Conservation (phyloP, 1,140 invertebrate genomes). For the Sycobia sp. region DNA sequence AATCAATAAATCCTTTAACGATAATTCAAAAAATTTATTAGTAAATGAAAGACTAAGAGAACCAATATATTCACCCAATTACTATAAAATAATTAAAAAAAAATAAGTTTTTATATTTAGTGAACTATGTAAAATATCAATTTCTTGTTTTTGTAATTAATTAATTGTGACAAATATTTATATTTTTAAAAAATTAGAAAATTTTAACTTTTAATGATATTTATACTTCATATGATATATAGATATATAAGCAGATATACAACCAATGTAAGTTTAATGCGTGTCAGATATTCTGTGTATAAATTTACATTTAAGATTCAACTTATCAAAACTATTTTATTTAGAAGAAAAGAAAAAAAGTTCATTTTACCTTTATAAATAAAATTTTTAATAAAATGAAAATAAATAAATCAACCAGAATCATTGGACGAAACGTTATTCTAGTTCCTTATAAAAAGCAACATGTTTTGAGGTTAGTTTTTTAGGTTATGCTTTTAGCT, state of each 20-base stretch:
- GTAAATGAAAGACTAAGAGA: slow-evolving; percentile 9
- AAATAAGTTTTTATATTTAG: background rate
- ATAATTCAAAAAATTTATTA: background rate
- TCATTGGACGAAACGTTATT: slow-evolving; percentile 67
- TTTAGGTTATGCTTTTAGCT: slow-evolving; percentile 9
- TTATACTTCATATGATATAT: no score
- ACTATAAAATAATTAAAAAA: slow-evolving; percentile 23
- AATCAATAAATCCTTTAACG: background rate
- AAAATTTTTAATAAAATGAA: slow-evolving; percentile 59
- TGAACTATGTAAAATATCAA: background rate
- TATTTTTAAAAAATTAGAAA: background rate
- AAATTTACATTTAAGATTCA: no score
- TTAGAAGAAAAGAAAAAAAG: no score
- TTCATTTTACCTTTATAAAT: no score
- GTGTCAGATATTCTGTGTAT: no score
- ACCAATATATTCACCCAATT: slow-evolving; percentile 24
- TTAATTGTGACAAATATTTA: background rate
- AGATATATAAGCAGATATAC: no score
- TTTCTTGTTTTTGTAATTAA: background rate
- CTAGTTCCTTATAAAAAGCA: slow-evolving; percentile 72
- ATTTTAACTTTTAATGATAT: no score
- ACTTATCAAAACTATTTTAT: no score
- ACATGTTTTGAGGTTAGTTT: slow-evolving; percentile 72
- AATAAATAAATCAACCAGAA: slow-evolving; percentile 67
- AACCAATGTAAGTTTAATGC: no score